phyloP scores from a whole-genome alignment of 2,888 invertebrate genomes.

The Hermodice carunculata region DNA sequence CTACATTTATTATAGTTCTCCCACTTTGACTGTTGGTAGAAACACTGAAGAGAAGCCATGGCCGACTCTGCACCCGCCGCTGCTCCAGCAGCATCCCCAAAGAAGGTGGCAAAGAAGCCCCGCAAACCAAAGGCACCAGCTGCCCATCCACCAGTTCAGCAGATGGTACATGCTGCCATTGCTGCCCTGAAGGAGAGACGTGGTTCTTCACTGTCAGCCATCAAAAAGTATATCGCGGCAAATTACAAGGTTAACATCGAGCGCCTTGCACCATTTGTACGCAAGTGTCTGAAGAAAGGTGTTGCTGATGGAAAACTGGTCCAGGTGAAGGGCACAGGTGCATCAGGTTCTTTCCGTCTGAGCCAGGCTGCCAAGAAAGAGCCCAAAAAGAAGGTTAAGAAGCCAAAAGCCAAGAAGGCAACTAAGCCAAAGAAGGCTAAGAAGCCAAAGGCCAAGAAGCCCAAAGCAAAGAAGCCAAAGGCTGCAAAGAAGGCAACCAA shows the following conservation, averaged over 20 bases:
- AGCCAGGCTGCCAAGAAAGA: conserved; percentile 17
- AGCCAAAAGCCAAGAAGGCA: conserved; percentile 41
- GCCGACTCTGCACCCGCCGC: conserved; percentile 11
- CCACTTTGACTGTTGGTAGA: too few species aligned
- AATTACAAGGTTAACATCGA: conserved; percentile 76
- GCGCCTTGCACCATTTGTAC: conserved; percentile 75
- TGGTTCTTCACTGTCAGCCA: conserved; percentile 75
- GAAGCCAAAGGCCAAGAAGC: conserved; percentile 29
- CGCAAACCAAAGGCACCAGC: conserved; percentile 51
- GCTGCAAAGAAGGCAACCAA: conserved; percentile 7
- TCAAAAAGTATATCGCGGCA: conserved; percentile 77
- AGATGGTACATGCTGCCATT: conserved; percentile 75
- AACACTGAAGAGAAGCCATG: too few species aligned
- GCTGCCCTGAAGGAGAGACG: conserved; percentile 68
- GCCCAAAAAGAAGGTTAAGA: conserved; percentile 19
- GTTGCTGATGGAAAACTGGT: conserved; percentile 69
- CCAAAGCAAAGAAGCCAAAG: conserved; percentile 40
- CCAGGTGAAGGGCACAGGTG: conserved; percentile 59
- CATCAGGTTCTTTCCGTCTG: conserved; percentile 55
- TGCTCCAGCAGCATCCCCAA: conserved; percentile 7
- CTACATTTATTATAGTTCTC: too few species aligned
- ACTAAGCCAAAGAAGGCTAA: conserved; percentile 42
- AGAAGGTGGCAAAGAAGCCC: conserved; percentile 19
- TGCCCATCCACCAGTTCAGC: conserved; percentile 72
- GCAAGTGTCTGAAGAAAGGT: conserved; percentile 74